Percentiles rank a stretch among this genome's conserved stretches.
phyloP scores from a whole-genome alignment of 2,888 invertebrate species.

The Pteria penguin region DNA sequence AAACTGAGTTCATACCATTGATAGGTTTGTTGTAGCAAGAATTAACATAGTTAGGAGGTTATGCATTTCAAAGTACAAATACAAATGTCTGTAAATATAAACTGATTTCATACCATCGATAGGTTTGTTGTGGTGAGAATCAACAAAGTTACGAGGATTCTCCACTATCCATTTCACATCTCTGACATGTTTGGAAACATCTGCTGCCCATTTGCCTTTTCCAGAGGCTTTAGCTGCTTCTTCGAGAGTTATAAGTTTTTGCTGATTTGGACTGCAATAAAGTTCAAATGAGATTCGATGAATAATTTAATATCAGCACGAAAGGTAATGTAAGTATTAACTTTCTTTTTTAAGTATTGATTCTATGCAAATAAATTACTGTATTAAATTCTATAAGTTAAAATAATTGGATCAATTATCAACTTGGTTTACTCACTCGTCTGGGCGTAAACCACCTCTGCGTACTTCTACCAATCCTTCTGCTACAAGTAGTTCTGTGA shows the following conservation, averaged over 20 bases:
- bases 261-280: slow-evolving; percentile 80
- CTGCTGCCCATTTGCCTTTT: slow-evolving; percentile 85
- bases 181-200: slow-evolving; percentile 85
- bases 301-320: too few relatives aligned
- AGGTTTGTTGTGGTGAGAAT: slow-evolving; percentile 91
- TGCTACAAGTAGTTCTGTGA: slow-evolving; percentile 91
- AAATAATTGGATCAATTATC: too few relatives aligned
- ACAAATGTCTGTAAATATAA: neutral
- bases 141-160: slow-evolving; percentile 90
- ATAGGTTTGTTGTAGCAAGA: slow-evolving; percentile 91
- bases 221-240: slow-evolving; percentile 92
- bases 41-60: slow-evolving; percentile 90
- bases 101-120: slow-evolving; percentile 82
- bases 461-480: slow-evolving; percentile 93
- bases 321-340: too few relatives aligned
- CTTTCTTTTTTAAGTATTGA: too few relatives aligned
- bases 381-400: too few relatives aligned
- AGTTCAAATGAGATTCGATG: too few relatives aligned
- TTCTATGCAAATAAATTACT: too few relatives aligned
- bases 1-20: slow-evolving; percentile 81
- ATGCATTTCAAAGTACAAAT: too few relatives aligned
- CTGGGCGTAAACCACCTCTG: slow-evolving; percentile 77
- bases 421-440: slow-evolving; percentile 82
- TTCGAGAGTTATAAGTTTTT: slow-evolving; percentile 89
- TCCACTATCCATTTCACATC: slow-evolving; percentile 94